Conservation (phyloP, 2,113 vertebrate species). For the Hippolais icterina region DNA sequence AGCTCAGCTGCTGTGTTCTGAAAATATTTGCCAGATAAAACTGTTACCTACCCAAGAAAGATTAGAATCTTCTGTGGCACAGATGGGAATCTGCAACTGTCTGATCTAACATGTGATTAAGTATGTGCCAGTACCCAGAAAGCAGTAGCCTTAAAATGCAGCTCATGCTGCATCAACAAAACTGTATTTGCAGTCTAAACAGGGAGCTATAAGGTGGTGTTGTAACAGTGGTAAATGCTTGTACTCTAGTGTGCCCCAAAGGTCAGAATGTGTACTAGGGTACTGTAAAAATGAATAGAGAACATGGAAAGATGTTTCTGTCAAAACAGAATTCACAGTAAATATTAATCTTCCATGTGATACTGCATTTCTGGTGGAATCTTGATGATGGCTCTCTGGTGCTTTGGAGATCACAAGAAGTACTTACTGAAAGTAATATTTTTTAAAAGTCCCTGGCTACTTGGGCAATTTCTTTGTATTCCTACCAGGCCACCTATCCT, state of each 20-base stretch:
- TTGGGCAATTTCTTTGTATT: not conserved
- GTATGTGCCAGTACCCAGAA: constrained; percentile 29
- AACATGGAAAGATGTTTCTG: not conserved
- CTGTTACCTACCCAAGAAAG: constrained; percentile 41
- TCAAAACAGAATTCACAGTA: not conserved
- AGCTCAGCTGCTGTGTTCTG: constrained; percentile 43
- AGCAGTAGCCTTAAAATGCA: constrained; percentile 21
- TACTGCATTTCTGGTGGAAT: not conserved
- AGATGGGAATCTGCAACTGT: constrained; percentile 34
- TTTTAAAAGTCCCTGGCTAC: not conserved
- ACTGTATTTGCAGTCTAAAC: not conserved
- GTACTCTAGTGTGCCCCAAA: not conserved
- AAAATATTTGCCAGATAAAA: constrained; percentile 63
- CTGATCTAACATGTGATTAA: constrained; percentile 48
- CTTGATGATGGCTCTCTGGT: not conserved
- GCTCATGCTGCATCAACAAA: not conserved
- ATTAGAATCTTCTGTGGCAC: constrained; percentile 52
- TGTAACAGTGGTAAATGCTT: not conserved
- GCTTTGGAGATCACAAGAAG: not conserved
- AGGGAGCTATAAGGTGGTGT: not conserved
- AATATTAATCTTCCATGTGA: not conserved
- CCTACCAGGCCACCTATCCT: not conserved
- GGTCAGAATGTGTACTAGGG: not conserved
- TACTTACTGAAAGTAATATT: not conserved
- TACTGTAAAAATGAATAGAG: not conserved